Evolutionary conservation across 2,888 invertebrate species (phyloP), one percentile per base, ranked within the genome.

Genomic region (Phaedon cochleariae): DNA sequence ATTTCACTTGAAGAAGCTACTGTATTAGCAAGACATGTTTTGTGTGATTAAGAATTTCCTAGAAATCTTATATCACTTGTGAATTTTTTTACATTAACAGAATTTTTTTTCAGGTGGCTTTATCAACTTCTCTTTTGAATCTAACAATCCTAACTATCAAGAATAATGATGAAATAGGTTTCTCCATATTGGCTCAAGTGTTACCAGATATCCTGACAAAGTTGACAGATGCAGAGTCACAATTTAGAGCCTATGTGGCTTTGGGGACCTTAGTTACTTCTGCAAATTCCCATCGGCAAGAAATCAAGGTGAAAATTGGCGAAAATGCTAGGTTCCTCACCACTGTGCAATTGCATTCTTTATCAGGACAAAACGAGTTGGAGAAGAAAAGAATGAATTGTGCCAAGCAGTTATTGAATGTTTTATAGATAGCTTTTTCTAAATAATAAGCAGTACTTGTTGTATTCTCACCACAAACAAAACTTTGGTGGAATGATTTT

Each of bases 221-320:
- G 69, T 80, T 90, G 51, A 86, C 85, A 0, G 92, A 93, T 74
- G 83, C 87, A 1, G 94, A 95, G 80, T 93, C 94, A 0, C 87
- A 90, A 64, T 94, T 89, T 83, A 88, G 95, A 78, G 85, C 88
- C 21, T 86, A 95, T 17, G 92, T 95, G 17, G 91, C 91, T 0
- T 82, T 94, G 29, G 94, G 95, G 52, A 94, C 94, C 0, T 80
- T 95, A 15, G 77, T 90, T 31, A 68, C 72, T 4, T 70, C 85
- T 83, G 15, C 86, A 84, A 71, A 84, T 85, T 34, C 83, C 1
- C 66, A 74, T 17, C 59, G 67, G 52, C 55, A 84, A 81, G 79
- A 82, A 82, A 73, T 84, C 82, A 77, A 85, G 83, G 74, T 79
- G 57, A 73, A 85, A 84, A 77, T 83, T 76, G 74, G 76, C 65